These are phyloP conservation scores for Phortica okadai DNA, from an alignment of 2,888 invertebrate genomes.

Conservation along the genomic window DNA sequence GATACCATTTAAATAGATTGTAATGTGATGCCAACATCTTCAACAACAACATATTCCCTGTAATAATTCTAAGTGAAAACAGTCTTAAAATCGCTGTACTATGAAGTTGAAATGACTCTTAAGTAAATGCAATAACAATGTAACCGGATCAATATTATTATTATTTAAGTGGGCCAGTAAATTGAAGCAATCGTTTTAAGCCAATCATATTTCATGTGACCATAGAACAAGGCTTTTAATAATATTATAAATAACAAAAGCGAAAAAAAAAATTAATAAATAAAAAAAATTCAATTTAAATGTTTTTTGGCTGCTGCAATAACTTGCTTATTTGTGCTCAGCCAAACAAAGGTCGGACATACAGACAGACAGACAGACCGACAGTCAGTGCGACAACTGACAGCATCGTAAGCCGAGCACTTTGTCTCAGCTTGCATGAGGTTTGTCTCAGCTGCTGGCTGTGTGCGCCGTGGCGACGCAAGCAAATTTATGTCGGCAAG, in stretches of 20 bases:
- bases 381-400: neutral
- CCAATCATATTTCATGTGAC: constrained; percentile 23
- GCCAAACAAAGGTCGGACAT: neutral
- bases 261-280: neutral
- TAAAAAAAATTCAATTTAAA: neutral
- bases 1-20: too few species aligned
- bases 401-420: neutral
- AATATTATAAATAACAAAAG: constrained; percentile 4
- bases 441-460: neutral
- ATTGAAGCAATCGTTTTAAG: constrained; percentile 1
- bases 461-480: neutral
- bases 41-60: too few species aligned
- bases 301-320: neutral
- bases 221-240: constrained; percentile 12
- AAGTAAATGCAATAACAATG: neutral
- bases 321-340: constrained; percentile 3
- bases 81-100: too few species aligned
- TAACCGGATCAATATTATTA: constrained; percentile 4
- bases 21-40: too few species aligned
- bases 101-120: neutral
- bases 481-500: constrained; percentile 17
- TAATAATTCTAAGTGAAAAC: too few species aligned
- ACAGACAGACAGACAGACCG: neutral
- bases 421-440: neutral
- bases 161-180: neutral